Percentiles rank a stretch among this genome's conserved stretches.
Evolutionary conservation across 2,113 vertebrate species (phyloP).

Genomic region (Cygnus buccinator): DNA sequence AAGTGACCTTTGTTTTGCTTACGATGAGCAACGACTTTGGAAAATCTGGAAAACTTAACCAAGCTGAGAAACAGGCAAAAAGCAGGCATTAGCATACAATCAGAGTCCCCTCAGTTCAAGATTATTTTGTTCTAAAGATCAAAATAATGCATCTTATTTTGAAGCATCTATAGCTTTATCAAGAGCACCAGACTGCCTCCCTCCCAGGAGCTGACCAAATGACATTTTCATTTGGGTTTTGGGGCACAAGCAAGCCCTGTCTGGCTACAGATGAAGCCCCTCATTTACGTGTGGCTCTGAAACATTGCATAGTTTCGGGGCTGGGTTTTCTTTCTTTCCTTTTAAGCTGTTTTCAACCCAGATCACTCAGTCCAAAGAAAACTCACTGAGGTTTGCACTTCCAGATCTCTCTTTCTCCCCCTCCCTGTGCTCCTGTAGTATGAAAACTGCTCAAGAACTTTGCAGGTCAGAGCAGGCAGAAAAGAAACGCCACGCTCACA

Average conservation of each 20-base stretch:
- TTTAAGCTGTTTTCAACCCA: background rate
- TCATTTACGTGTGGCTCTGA: background rate
- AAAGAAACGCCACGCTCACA: background rate
- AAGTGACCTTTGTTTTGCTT: constrained; percentile 29
- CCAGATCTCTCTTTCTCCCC: background rate
- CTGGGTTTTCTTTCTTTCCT: background rate
- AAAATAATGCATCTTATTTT: background rate
- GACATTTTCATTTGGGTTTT: background rate
- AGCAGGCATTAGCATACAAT: constrained; percentile 62
- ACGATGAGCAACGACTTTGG: background rate
- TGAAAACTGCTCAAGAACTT: constrained; percentile 6
- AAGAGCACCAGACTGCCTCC: background rate
- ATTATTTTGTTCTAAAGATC: background rate
- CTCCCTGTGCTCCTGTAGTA: background rate
- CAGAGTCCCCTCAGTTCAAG: constrained; percentile 38
- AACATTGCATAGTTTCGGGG: constrained; percentile 12
- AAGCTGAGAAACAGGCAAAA: constrained; percentile 53
- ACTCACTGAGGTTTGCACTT: background rate
- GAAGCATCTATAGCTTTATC: constrained; percentile 6
- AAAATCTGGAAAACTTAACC: constrained; percentile 23
- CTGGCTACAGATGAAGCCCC: background rate
- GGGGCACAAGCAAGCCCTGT: background rate
- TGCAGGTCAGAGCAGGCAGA: background rate
- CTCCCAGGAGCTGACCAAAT: background rate
- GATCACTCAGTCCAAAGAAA: background rate